phyloP scores from a whole-genome alignment of 1,140 invertebrate species.

The Lethrus apterus region DNA sequence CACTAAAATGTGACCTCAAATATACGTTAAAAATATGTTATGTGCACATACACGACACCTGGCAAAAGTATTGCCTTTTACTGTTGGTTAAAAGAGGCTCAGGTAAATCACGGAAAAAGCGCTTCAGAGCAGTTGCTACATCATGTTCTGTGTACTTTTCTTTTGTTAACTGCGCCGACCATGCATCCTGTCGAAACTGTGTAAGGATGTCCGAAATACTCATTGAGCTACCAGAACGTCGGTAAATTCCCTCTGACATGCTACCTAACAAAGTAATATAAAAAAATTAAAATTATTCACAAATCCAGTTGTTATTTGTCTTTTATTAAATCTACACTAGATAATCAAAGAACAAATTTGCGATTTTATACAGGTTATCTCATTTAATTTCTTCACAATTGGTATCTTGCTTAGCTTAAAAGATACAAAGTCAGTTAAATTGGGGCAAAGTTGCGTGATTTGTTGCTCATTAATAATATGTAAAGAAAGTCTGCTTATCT shows the following conservation, averaged over 20 bases:
- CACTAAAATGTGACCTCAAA: constrained; percentile 38
- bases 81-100: constrained; percentile 55
- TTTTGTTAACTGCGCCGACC: constrained; percentile 68
- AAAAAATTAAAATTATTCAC: not conserved
- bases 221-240: constrained; percentile 67
- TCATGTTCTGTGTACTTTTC: constrained; percentile 76
- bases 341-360: too few species aligned
- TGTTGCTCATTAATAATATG: too few species aligned
- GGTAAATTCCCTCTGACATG: constrained; percentile 79
- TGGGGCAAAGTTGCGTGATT: too few species aligned
- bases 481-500: too few species aligned
- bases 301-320: not conserved
- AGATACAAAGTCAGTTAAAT: too few species aligned
- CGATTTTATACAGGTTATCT: too few species aligned
- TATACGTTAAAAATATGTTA: not conserved
- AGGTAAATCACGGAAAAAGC: constrained; percentile 73
- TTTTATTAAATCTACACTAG: too few species aligned
- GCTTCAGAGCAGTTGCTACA: constrained; percentile 74
- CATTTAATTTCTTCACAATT: too few species aligned
- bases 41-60: constrained; percentile 35
- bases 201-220: constrained; percentile 67
- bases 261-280: constrained; percentile 50
- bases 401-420: too few species aligned
- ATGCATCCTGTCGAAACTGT: constrained; percentile 70
- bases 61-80: constrained; percentile 36